Conservation (phyloP, 2,113 vertebrate species). For the Corythornis cristatus region DNA sequence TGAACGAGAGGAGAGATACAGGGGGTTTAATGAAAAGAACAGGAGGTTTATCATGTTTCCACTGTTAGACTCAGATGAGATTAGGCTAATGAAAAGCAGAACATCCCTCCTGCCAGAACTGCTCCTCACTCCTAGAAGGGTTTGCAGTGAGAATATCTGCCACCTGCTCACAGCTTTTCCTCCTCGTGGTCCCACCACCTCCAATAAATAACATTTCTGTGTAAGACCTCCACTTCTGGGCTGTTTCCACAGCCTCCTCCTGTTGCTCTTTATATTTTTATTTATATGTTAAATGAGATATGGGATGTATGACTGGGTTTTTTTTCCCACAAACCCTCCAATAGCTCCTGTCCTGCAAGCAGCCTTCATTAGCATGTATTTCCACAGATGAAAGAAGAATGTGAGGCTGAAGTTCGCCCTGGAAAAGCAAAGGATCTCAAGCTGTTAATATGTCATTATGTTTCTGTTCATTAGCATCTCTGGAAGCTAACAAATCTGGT, state of each 20-base stretch:
- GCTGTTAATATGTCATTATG: constrained; percentile 63
- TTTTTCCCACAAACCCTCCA: neutral
- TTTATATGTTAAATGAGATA: neutral
- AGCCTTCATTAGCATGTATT: constrained; percentile 12
- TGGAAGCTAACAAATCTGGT: constrained; percentile 58
- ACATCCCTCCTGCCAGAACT: neutral
- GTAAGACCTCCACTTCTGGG: neutral
- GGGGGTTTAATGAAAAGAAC: constrained; percentile 37
- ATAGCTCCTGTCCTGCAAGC: neutral
- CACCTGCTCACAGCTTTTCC: neutral
- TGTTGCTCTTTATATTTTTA: neutral
- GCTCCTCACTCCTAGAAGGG: neutral
- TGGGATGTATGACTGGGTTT: neutral
- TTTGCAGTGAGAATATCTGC: neutral
- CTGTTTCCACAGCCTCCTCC: neutral
- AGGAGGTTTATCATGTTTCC: constrained; percentile 21
- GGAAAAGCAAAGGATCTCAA: constrained; percentile 58
- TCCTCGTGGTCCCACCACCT: rapidly evolving
- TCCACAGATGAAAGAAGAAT: constrained; percentile 55
- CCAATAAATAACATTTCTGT: neutral
- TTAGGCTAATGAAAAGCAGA: constrained; percentile 53
- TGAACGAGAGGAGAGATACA: neutral
- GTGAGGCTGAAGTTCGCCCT: constrained; percentile 45
- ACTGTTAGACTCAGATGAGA: neutral
- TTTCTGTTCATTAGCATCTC: constrained; percentile 71